Base-by-base conservation (phyloP, 2,888 invertebrate genomes). In the Pristionchus fissidentatus region DNA sequence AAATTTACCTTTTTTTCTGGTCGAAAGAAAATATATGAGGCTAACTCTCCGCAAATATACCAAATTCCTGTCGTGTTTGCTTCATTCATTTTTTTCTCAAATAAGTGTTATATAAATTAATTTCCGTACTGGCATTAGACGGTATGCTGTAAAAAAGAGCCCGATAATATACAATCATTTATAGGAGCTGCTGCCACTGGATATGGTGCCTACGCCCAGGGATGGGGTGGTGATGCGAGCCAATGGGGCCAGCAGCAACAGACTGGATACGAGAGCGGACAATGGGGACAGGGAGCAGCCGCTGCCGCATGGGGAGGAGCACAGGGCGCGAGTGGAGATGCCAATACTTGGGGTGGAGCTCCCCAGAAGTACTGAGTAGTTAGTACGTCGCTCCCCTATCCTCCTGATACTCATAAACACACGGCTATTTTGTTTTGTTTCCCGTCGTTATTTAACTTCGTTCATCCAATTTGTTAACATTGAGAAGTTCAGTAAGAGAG, bases 241-340 rank as follows among this genome's bases (percentile, higher is more conserved):
- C 38, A 41, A 38, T 57, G 62, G 43, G 49, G 82, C 10, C 46
- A 49, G 32, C 32, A 62, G 35, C 46, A 49, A n/a, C 32, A 62
- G 35, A 35, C 7, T n/a, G 62, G 62, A 62, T 43, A 62, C 22
- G 32, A 52, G 83, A 86, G 83, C 43, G 84, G 66, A 55, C 78
- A 83, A 55, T 43, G 62, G 43, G 84, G 83, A 78, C 78, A 75
- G 32, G 84, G 75, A 8, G 75, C 73, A 35, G 52, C 83, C n/a
- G 55, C 83, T 41, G 82, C 82, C 22, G 83, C 85, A 3, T 84
- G 86, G 85, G 87, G 86, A 82, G 87, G 86, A 38, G 80, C 80
- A 38, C 80, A 57, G 29, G 55, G 19, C 22, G 78, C 78, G 4
- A 32, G 78, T 38, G 78, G 78, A 3, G 78, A 35, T 22, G 32